Evolutionary conservation across 2,113 vertebrate species (phyloP), one percentile per base, ranked within the genome.

Genomic region (Antechinus stuartii): DNA sequence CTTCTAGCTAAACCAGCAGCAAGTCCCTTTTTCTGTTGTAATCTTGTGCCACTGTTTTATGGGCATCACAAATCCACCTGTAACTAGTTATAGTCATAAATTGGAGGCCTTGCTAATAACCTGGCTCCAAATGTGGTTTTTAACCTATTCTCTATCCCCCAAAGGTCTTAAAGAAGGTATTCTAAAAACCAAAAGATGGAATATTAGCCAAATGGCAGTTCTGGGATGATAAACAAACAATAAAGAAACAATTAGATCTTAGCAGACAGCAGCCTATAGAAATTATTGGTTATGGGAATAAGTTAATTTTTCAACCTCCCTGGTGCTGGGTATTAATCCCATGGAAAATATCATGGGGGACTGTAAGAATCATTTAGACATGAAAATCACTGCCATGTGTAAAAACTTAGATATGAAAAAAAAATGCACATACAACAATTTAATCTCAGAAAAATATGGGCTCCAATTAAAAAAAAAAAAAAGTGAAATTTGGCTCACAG

Each of bases 381-480:
- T 50, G 94, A 94, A 94, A 96, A 96, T 91, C 96, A 94, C 1
- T 97, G 95, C 95, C 98, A 97, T 96, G 95, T 97, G 97, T 93
- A 93, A 96, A 96, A 98, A 95, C 91, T 52, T 55, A 93, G 92
- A 95, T 96, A 92, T 93, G 92, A 90, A 91, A 93, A 91, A 93
- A 95, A 97, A 94, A 95, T 49, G 94, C 94, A 97, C 91, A 96
- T 94, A 95, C 61, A 96, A 96, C 92, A 97, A 97, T 96, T 96
- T 94, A 97, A 95, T 84, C 68, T 92, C 96, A 97, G 95, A 95
- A 91, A 96, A 95, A 96, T 0, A 95, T 94, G 95, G 92, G 94
- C 95, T 95, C 96, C 98, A 97, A 98, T 95, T 97, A 97, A 96
- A 96, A 96, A 96, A 96, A 53, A 92, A 95, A 97, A 96, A 97